Conservation (phyloP, 2,113 vertebrate genomes). For the Pomatorhinus ruficollis region DNA sequence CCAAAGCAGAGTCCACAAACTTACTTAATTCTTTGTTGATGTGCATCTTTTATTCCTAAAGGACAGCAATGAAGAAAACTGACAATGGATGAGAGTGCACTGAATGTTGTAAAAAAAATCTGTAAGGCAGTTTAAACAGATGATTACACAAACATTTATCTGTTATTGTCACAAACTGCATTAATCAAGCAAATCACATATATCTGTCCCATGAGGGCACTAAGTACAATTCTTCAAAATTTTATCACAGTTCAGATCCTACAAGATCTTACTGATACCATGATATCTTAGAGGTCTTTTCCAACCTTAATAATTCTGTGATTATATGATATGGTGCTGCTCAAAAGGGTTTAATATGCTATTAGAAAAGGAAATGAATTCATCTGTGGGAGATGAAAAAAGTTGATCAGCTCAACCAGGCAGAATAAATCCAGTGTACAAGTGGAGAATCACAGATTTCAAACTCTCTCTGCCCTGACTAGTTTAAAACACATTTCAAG, state of each 20-base stretch:
- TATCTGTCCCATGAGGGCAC: not conserved
- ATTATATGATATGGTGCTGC: not conserved
- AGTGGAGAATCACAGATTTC: not conserved
- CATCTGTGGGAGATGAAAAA: not conserved
- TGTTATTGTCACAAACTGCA: not conserved
- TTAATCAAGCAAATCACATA: not conserved
- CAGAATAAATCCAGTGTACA: not conserved
- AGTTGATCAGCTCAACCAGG: not conserved
- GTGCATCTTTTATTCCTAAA: not conserved
- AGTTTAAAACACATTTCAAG: not conserved
- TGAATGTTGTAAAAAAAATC: not conserved
- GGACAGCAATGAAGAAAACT: not conserved
- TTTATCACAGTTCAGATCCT: not conserved
- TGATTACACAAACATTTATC: not conserved
- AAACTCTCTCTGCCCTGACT: not conserved
- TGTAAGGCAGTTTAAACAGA: not conserved
- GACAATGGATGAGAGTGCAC: not conserved
- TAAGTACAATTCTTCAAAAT: not conserved
- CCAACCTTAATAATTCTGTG: not conserved
- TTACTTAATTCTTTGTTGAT: not conserved
- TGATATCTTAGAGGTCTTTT: not conserved
- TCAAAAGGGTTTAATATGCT: not conserved
- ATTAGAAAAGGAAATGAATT: not conserved
- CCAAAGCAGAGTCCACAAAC: not conserved
- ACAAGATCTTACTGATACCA: not conserved